Evolutionary conservation across 2,113 vertebrate genomes (phyloP).

Genomic region (Malurus elegans): DNA sequence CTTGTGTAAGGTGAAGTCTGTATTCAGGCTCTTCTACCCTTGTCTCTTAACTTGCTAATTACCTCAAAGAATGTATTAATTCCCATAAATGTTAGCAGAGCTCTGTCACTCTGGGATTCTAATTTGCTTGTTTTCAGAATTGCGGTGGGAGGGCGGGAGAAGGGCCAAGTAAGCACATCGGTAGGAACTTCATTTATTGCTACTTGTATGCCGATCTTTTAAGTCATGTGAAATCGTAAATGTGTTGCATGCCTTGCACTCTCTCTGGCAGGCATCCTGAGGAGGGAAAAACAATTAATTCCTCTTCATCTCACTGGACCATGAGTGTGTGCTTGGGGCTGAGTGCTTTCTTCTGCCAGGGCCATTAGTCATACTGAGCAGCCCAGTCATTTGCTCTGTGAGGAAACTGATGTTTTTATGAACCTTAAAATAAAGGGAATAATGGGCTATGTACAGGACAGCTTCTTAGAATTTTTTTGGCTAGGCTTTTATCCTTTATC

Average conservation of each 20-base stretch:
- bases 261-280: background rate
- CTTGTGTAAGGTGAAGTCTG: background rate
- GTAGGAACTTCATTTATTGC: background rate
- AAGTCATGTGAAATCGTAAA: background rate
- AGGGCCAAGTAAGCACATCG: background rate
- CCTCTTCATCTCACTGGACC: background rate
- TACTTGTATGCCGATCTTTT: background rate
- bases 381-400: background rate
- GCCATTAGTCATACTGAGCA: background rate
- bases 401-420: background rate
- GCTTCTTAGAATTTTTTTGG: background rate
- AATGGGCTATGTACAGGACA: background rate
- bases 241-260: background rate
- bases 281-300: slow-evolving; percentile 30
- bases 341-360: background rate
- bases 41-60: background rate
- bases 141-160: background rate
- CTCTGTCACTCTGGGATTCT: background rate
- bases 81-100: background rate
- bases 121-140: background rate
- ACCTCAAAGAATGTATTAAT: background rate
- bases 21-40: background rate
- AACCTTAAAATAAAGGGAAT: slow-evolving; percentile 21
- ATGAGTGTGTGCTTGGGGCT: background rate
- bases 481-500: background rate